Evolutionary conservation across 2,113 vertebrate genomes (phyloP), one percentile per base, ranked within the genome.

Genomic region (Pachyramphus minor): DNA sequence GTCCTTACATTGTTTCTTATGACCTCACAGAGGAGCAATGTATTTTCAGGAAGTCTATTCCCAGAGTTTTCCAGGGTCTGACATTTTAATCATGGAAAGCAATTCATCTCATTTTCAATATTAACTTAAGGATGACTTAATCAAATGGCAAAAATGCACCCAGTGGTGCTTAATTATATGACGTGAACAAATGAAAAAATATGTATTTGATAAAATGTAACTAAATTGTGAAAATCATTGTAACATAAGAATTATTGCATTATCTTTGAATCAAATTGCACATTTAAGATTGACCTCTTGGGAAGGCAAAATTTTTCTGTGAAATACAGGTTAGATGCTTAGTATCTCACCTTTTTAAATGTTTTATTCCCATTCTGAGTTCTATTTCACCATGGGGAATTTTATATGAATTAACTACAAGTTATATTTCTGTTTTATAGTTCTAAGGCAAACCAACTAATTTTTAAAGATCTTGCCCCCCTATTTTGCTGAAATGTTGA

Each of bases 131-230:
- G 37, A 69, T 88, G 83, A 96, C 71, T 97, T 97, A 94, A 94
- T 92, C 89, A 97, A 96, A 96, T 95, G 90, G 91, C 73, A 72
- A 93, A 97, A 96, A 89, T 87, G 44, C 95, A 90, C 78, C 84
- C 98, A 96, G 97, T 96, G 89, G 89, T 89, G 56, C 85, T 95
- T 97, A 97, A 97, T 97, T 97, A 95, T 91, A 87, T 89, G 75
- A 89, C 91, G 78, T 79, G 71, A 84, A 80, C 81, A 90, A 81
- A 80, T 81, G 39, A 94, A 95, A 89, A 94, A 97, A 94, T 42
- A 60, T 78, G 28, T 42, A 68, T 78, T 88, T 90, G 92, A 53
- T 93, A 90, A 96, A 93, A 95, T 60, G 39, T 66, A 96, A 91
- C 74, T 82, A 80, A 93, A 94, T 93, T 95, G 90, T 93, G 87